Evolutionary conservation across 2,888 invertebrate genomes (phyloP), one percentile per base, ranked within the genome.

Genomic region (Sinodicranocentrus sp.): DNA sequence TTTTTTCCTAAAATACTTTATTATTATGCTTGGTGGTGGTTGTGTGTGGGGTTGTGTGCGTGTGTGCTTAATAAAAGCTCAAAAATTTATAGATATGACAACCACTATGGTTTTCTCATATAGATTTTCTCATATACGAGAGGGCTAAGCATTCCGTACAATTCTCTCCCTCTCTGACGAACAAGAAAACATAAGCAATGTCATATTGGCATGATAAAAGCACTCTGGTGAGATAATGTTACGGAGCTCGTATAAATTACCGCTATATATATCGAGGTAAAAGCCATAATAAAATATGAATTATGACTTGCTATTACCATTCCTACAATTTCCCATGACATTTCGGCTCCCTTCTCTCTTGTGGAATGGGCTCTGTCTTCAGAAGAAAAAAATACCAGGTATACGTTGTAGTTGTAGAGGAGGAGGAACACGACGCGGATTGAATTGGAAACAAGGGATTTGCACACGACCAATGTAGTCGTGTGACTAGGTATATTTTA

Each of bases 261-360:
- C 19, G 48, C 44, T 70, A 28, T 52, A 15, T 48, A n/a, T 48
- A 48, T 48, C 2, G 15, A n/a, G 15, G 48, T 48, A 75, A 75
- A 63, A 75, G 63, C 44, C 75, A 67, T 82, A 73, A 80, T 82
- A 82, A 82, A 82, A 82, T 67, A 82, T 82, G 68, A 75, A 68
- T 67, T 82, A 75, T 82, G 61, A 26, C 48, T n/a, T n/a, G 70
- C 78, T 70, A 70, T 78, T 78, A 78, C 61, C 78, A 78, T 70
- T 78, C 43, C 48, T 76, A 67, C 68, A 70, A 26, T 57, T 57
- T 57, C 76, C 57, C 72, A 25, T 57, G 43, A 61, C 44, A 63
- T 39, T 39, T 57, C 39, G 39, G 57, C 21, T 57, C 57, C 21
- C 8, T 5, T 57, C 57, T 23, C 23, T 23, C 52, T n/a, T 13